Evolutionary conservation across 2,113 vertebrate genomes (phyloP), one percentile per base, ranked within the genome.

Genomic region (Coracopsis vasa): DNA sequence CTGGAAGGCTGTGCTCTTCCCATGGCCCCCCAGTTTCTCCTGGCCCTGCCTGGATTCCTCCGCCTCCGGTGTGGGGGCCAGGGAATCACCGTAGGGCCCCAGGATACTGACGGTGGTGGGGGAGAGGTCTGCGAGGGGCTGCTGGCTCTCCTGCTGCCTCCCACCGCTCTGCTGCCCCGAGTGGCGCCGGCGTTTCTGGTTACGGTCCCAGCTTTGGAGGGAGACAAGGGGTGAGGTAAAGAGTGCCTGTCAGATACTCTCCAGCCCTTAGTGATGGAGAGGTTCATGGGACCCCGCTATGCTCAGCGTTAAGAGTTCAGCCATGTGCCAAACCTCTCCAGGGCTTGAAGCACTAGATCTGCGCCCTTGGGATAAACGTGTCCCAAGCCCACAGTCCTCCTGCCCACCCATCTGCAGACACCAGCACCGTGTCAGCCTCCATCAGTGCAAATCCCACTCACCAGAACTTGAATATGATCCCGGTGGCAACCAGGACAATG

Each of bases 401-500:
- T 47, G 50, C 65, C 81, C 41, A 35, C 53, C 50, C 80, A 33
- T n/a, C n/a, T 25, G 44, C 47, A 67, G 75, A 41, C 33, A 64
- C 15, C 0, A 0, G 67, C 0, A 0, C 15, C 25, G 25, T 37
- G 42, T 48, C 25, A 56, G 35, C n/a, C 23, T 85, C 24, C 24
- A 10, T 13, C 4, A 2, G 33, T 31, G 19, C 51, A 61, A 81
- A 44, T 19, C 54, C 37, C 86, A 95, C 98, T 98, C 95, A 98
- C 98, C 98, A 98, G 93, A 98, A 98, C 93, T 98, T 98, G 97
- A 98, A 98, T 95, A 98, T 98, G 90, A 98, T 98, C 80, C 98
- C 98, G 0, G 98, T 98, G 47, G 98, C 98, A 15, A 98, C 98
- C 2, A 98, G 96, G 48, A 98, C 98, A 8, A 98, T 98, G 94